Percentiles rank a stretch among this genome's conserved stretches.
phyloP scores from a whole-genome alignment of 1,140 invertebrate genomes.

The Drosophila bocqueti region DNA sequence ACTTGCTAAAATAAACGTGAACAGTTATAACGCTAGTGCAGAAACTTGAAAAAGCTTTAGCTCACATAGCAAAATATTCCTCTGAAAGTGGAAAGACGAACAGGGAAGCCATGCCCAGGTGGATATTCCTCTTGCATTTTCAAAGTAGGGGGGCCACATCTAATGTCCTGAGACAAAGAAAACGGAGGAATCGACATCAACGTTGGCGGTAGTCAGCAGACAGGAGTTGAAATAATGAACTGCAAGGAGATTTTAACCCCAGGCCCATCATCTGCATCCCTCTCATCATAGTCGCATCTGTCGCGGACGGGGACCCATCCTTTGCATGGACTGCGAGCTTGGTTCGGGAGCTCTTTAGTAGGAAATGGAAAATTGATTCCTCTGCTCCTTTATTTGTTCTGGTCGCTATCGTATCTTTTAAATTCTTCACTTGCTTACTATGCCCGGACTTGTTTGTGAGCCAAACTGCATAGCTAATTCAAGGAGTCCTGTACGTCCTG shows the following conservation, averaged over 20 bases:
- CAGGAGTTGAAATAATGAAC: slow-evolving; percentile 64
- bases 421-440: background rate
- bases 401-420: background rate
- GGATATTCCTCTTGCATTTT: slow-evolving; percentile 4
- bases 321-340: slow-evolving; percentile 31
- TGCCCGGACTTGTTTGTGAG: background rate
- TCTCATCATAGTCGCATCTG: slow-evolving; percentile 39
- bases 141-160: slow-evolving; percentile 22
- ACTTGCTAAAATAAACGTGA: background rate
- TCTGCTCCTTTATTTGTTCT: background rate
- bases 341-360: background rate
- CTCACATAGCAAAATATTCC: slow-evolving; percentile 19
- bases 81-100: slow-evolving; percentile 3
- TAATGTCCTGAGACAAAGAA: slow-evolving; percentile 50
- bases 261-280: slow-evolving; percentile 14
- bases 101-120: slow-evolving; percentile 6
- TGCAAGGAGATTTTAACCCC: slow-evolving; percentile 8
- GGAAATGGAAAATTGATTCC: background rate
- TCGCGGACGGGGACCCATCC: slow-evolving; percentile 57
- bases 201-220: slow-evolving; percentile 39
- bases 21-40: slow-evolving; percentile 14
- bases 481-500: background rate
- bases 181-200: slow-evolving; percentile 16
- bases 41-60: slow-evolving; percentile 50
- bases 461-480: background rate